phyloP scores from a whole-genome alignment of 2,888 invertebrate species.

The Iphiclides podalirius region DNA sequence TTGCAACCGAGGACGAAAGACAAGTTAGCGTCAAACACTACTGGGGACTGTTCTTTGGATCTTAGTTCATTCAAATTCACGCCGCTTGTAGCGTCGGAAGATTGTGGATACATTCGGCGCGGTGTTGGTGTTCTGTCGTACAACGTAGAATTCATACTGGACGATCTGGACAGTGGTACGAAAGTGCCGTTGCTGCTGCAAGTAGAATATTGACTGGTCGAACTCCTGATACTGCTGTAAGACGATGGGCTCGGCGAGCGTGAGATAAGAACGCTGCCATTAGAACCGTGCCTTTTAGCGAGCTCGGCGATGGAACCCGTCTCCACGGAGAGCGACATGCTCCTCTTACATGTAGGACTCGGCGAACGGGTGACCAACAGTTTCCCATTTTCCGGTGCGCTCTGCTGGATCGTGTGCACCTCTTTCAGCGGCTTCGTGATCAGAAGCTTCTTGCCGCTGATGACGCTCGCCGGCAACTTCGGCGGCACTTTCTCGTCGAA shows the following conservation, averaged over 20 bases:
- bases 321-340: conserved; percentile 64
- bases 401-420: conserved; percentile 58
- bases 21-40: conserved; percentile 90
- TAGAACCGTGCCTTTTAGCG: conserved; percentile 62
- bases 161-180: conserved; percentile 63
- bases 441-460: conserved; percentile 62
- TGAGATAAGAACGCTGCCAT: conserved; percentile 56
- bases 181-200: conserved; percentile 71
- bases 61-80: conserved; percentile 81
- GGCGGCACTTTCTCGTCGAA: conserved; percentile 65
- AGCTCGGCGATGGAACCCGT: conserved; percentile 74
- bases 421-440: conserved; percentile 70
- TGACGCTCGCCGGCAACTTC: conserved; percentile 45
- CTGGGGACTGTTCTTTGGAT: conserved; percentile 86
- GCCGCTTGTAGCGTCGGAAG: conserved; percentile 63
- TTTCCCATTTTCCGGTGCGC: conserved; percentile 47
- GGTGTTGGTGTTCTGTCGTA: conserved; percentile 77
- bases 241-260: conserved; percentile 80
- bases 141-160: conserved; percentile 62
- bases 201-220: conserved; percentile 68
- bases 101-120: conserved; percentile 85
- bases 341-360: conserved; percentile 64
- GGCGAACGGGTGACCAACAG: conserved; percentile 54
- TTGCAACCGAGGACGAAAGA: conserved; percentile 89
- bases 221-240: conserved; percentile 62